These are phyloP conservation scores for Otolemur garnettii DNA, from an alignment of 2,113 vertebrate species.

Conservation along the genomic window DNA sequence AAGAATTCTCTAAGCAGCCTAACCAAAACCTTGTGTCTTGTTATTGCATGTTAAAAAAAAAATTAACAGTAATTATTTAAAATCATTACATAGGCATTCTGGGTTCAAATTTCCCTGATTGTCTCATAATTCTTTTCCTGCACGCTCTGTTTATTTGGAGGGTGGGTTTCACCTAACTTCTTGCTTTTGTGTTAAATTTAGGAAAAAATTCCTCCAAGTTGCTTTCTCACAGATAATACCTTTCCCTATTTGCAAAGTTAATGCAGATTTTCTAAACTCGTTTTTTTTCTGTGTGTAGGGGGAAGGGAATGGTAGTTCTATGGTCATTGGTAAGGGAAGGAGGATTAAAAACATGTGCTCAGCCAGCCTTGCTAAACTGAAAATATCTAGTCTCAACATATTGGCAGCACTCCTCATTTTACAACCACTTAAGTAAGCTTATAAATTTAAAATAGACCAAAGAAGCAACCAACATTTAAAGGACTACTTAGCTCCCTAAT, in stretches of 20 bases:
- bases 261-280: not conserved
- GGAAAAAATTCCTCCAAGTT: constrained; percentile 6
- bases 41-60: not conserved
- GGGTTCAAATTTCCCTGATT: not conserved
- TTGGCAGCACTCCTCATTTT: constrained; percentile 56
- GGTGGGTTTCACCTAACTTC: not conserved
- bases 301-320: constrained; percentile 39
- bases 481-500: not conserved
- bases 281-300: not conserved
- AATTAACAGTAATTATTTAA: not conserved
- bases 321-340: not conserved
- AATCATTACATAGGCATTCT: not conserved
- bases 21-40: not conserved
- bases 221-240: not conserved
- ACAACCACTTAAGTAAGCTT: constrained; percentile 57
- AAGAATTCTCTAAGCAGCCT: not conserved
- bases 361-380: constrained; percentile 32
- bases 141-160: not conserved
- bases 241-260: constrained; percentile 14
- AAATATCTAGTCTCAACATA: constrained; percentile 62
- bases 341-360: constrained; percentile 65
- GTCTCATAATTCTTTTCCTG: not conserved
- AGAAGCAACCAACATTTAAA: not conserved
- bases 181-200: not conserved
- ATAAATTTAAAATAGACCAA: constrained; percentile 60